Evolutionary conservation across 2,888 invertebrate genomes (phyloP).

Genomic region (Epirrhoe tristata): DNA sequence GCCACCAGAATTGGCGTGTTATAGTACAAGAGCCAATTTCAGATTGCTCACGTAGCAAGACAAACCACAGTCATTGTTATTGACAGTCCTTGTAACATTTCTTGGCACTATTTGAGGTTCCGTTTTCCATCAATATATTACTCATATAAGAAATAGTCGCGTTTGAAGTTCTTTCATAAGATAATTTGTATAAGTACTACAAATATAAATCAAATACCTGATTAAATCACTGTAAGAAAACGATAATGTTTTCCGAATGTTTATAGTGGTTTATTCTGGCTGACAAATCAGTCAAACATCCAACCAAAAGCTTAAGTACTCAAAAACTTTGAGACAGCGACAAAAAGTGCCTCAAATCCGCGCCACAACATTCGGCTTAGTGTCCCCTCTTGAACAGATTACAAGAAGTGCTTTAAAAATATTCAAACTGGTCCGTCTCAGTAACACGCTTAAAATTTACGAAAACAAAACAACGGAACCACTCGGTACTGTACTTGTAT

Average conservation of each 20-base stretch:
- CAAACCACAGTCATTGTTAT: constrained; percentile 63
- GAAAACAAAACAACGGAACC: neutral
- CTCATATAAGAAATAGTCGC: constrained; percentile 1
- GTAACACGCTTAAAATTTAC: neutral
- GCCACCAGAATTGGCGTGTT: constrained; percentile 62
- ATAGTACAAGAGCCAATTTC: constrained; percentile 61
- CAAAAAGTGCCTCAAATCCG: constrained; percentile 44
- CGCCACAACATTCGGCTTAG: constrained; percentile 58
- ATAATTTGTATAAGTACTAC: no score
- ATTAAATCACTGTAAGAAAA: no score
- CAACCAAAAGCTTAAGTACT: constrained; percentile 12
- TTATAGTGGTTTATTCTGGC: neutral
- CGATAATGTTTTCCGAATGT: neutral
- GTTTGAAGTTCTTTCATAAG: neutral
- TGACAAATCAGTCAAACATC: constrained; percentile 8
- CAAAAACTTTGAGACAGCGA: constrained; percentile 35
- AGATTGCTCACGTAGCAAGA: constrained; percentile 68
- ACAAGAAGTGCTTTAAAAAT: constrained; percentile 32
- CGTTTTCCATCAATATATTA: constrained; percentile 5
- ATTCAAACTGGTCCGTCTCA: constrained; percentile 24
- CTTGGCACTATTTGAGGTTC: constrained; percentile 46
- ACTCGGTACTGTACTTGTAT: no score
- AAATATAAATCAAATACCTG: no score
- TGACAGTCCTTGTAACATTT: constrained; percentile 53
- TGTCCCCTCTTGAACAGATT: constrained; percentile 42